A percentile compares a stretch with the other conserved stretches of the same genome.
These are phyloP conservation scores for Trididemnum miniatum DNA, from an alignment of 23 tunicate genomes.

Conservation along the genomic window DNA sequence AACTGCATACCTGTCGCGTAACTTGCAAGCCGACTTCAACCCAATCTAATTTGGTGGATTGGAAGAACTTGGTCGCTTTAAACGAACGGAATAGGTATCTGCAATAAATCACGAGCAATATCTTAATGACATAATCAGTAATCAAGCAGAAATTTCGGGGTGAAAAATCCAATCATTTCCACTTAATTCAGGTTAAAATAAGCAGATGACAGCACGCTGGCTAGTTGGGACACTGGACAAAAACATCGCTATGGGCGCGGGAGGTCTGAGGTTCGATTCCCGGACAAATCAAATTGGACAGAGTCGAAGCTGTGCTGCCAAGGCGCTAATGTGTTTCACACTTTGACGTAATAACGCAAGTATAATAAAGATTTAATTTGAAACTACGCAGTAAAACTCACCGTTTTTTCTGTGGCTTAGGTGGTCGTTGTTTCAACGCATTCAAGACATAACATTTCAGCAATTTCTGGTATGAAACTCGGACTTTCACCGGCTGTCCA, in stretches of 20 bases:
- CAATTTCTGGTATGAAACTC: slow-evolving; percentile 97
- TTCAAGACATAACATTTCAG: slow-evolving; percentile 92
- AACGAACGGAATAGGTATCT: slow-evolving; percentile 97
- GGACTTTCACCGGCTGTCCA: slow-evolving; percentile 98
- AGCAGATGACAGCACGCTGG: no score
- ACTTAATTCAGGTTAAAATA: no score
- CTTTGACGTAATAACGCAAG: no score
- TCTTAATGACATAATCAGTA: not conserved
- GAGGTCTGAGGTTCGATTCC: no score
- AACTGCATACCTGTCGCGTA: slow-evolving; percentile 72
- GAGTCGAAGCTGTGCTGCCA: no score
- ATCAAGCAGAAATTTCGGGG: not conserved
- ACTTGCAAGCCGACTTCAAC: slow-evolving; percentile 99
- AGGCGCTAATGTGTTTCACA: no score
- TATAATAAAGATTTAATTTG: no score
- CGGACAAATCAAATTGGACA: no score
- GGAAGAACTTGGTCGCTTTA: slow-evolving; percentile 99
- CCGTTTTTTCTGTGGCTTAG: slow-evolving; percentile 98
- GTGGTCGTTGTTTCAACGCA: slow-evolving; percentile 96
- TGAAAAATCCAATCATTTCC: no score
- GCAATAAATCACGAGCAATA: no score
- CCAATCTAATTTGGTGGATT: slow-evolving; percentile 97
- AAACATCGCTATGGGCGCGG: no score
- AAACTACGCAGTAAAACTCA: slow-evolving; percentile 10
- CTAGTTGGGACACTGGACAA: no score